Conservation (phyloP, 2,797 vertebrate genomes). For the Moxostoma hubbsi region DNA sequence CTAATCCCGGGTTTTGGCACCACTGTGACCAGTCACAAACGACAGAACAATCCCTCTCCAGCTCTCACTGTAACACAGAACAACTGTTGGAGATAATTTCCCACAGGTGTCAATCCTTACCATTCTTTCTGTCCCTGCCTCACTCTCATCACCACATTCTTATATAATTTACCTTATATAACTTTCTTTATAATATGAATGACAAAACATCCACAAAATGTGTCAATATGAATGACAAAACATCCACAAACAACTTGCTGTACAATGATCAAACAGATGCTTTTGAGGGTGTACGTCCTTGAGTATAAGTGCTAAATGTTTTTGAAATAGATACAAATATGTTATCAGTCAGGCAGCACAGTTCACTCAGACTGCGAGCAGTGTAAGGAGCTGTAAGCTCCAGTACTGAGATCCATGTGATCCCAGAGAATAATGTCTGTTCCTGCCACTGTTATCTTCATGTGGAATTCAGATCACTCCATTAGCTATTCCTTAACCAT, state of each 20-base stretch:
- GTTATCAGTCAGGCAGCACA: slow-evolving; percentile 3
- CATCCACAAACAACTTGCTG: not conserved
- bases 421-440: slow-evolving; percentile 19
- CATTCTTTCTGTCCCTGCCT: too few relatives aligned
- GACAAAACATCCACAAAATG: not conserved
- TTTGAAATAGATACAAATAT: slow-evolving; percentile 26
- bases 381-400: not conserved
- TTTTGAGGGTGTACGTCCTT: not conserved
- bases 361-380: slow-evolving; percentile 23
- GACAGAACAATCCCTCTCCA: too few relatives aligned
- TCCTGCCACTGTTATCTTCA: slow-evolving; percentile 42
- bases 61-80: too few relatives aligned
- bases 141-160: not conserved
- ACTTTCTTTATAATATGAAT: not conserved
- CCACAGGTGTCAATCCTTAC: too few relatives aligned
- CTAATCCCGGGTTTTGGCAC: too few relatives aligned
- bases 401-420: slow-evolving; percentile 5
- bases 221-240: too few relatives aligned
- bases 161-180: not conserved
- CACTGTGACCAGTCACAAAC: too few relatives aligned
- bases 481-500: slow-evolving; percentile 7
- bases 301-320: not conserved
- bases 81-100: too few relatives aligned
- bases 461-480: slow-evolving; percentile 22
- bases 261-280: not conserved